Conservation (phyloP, 2,113 vertebrate genomes). For the Proteles cristata region DNA sequence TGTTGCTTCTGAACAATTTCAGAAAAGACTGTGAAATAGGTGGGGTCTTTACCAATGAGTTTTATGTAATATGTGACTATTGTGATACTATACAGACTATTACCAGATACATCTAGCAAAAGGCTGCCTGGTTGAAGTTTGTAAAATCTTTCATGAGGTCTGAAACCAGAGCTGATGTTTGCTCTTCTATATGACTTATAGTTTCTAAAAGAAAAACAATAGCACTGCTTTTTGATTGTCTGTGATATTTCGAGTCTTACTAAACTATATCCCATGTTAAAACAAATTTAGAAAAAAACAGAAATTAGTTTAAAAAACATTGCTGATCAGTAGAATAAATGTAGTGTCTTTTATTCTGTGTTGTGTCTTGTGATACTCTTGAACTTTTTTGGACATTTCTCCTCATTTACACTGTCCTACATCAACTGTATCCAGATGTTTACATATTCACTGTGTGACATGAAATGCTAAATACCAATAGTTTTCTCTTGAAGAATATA, state of each 20-base stretch:
- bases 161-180: conserved; percentile 59
- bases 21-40: conserved; percentile 79
- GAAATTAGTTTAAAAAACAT: background rate
- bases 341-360: background rate
- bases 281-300: background rate
- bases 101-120: conserved; percentile 76
- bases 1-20: conserved; percentile 79
- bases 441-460: background rate
- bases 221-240: conserved; percentile 28
- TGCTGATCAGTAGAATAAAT: background rate
- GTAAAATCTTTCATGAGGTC: conserved; percentile 77
- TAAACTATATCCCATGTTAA: background rate
- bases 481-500: background rate
- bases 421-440: background rate
- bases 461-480: background rate
- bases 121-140: conserved; percentile 76
- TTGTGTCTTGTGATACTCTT: background rate
- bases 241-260: background rate
- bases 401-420: background rate
- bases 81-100: conserved; percentile 80
- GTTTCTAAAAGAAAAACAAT: conserved; percentile 17
- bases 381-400: background rate
- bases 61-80: conserved; percentile 80
- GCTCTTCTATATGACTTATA: conserved; percentile 44
- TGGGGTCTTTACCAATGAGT: conserved; percentile 78